Percentiles rank a stretch among this genome's conserved stretches.
Evolutionary conservation across 2,797 vertebrate species (phyloP).

Genomic region (Meda fulgida): DNA sequence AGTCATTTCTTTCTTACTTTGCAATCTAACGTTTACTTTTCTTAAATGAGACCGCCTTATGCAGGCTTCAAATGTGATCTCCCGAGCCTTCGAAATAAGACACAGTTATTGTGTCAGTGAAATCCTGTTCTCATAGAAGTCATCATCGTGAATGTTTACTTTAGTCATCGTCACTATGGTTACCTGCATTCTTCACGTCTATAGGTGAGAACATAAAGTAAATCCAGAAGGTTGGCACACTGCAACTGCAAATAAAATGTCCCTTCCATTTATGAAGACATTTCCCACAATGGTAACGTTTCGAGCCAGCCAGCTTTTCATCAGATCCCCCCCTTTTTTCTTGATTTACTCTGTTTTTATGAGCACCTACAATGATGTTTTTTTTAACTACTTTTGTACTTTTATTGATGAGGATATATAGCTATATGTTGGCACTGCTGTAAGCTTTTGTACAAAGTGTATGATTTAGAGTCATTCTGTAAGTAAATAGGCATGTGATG

Average conservation of each 20-base stretch:
- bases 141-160: background rate
- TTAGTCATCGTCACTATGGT: background rate
- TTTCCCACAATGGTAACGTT: background rate
- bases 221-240: background rate
- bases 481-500: background rate
- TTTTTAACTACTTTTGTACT: no score
- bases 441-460: background rate
- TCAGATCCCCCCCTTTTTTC: background rate
- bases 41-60: no score
- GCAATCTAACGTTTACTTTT: no score
- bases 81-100: no score
- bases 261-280: background rate
- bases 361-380: background rate
- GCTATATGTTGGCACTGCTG: background rate
- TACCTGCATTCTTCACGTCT: background rate
- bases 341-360: background rate
- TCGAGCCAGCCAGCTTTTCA: background rate
- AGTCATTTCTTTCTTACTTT: no score
- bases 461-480: background rate
- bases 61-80: no score
- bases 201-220: background rate
- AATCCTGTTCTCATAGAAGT: no score
- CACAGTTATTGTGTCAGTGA: background rate
- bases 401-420: background rate
- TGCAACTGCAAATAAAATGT: background rate